phyloP scores from a whole-genome alignment of 2,888 invertebrate species.

The Mycalesis mineus region DNA sequence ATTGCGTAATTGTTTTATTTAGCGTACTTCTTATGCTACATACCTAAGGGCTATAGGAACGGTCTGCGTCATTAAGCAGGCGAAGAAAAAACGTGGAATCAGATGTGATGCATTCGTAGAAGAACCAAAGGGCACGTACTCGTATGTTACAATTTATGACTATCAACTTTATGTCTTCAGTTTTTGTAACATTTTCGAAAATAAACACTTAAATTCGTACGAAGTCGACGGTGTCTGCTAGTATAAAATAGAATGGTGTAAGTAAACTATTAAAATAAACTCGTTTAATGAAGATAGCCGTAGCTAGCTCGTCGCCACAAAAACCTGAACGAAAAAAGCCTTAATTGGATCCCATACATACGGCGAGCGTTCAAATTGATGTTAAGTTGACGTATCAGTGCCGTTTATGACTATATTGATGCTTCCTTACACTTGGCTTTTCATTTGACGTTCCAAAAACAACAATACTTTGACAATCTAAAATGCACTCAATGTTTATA shows the following conservation, averaged over 20 bases:
- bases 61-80: too few relatives aligned
- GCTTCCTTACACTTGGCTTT: conserved; percentile 51
- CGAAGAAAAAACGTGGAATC: too few relatives aligned
- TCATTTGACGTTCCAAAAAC: conserved; percentile 42
- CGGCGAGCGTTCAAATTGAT: conserved; percentile 30
- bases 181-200: too few relatives aligned
- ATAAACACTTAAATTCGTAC: too few relatives aligned
- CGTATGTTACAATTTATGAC: too few relatives aligned
- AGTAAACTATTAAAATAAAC: background rate
- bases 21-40: too few relatives aligned
- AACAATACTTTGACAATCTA: background rate
- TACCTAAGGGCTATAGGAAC: too few relatives aligned
- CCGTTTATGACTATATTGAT: conserved; percentile 58
- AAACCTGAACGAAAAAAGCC: conserved; percentile 2
- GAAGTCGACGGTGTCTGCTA: too few relatives aligned
- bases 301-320: background rate
- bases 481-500: background rate
- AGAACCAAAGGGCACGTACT: too few relatives aligned
- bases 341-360: conserved; percentile 20
- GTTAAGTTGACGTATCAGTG: conserved; percentile 43
- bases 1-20: background rate
- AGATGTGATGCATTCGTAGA: too few relatives aligned
- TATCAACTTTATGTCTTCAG: too few relatives aligned
- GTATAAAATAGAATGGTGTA: background rate
- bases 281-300: background rate